Base-by-base conservation (phyloP, 2,888 invertebrate species). In the Listrodromus nycthemerus region DNA sequence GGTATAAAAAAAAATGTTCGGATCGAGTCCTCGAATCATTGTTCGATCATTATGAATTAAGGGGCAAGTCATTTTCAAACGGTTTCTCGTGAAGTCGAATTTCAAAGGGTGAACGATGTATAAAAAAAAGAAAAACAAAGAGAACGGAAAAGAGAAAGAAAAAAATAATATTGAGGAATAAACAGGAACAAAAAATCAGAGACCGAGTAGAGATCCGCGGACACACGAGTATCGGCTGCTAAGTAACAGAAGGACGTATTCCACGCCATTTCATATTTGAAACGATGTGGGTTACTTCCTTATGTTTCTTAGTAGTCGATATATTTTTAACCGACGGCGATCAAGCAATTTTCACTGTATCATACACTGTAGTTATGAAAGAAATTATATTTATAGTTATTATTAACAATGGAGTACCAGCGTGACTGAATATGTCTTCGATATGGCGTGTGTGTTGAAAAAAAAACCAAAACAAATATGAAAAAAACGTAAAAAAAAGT, bases 361-460 rank as follows among this genome's bases (percentile, higher is more conserved):
- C 84, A 89, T 91, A 91, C 88, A 88, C 88, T 89, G 89, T 90
- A 90, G 88, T 89, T 91, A 91, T 89, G 86, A 88, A 90, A 87
- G 87, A 90, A 91, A 92, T 92, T 91, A 91, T 91, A 91, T 91
- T 92, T 91, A 89, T 90, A 90, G 90, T 86, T 80, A 83, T 82
- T 82, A 80, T 82, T 75, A 80, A 85, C 76, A 82, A 77, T 13
- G 79, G 74, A 83, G 76, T 83, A 85, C 73, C 77, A 80, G 85
- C 80, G 78, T 85, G 78, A 86, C 80, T 84, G 80, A 84, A 71
- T 61, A 65, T 82, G 74, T 86, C 66, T 80, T 84, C 65, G 75
- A 83, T 81, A 63, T 67, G 77, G 66, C 37, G 69, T 67, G 71
- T 65, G 84, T 82, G 78, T 81, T 69, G 24, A 52, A 50, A 61